Evolutionary conservation across 2,888 invertebrate species (phyloP), one percentile per base, ranked within the genome.

Genomic region (Melanostoma scalare): DNA sequence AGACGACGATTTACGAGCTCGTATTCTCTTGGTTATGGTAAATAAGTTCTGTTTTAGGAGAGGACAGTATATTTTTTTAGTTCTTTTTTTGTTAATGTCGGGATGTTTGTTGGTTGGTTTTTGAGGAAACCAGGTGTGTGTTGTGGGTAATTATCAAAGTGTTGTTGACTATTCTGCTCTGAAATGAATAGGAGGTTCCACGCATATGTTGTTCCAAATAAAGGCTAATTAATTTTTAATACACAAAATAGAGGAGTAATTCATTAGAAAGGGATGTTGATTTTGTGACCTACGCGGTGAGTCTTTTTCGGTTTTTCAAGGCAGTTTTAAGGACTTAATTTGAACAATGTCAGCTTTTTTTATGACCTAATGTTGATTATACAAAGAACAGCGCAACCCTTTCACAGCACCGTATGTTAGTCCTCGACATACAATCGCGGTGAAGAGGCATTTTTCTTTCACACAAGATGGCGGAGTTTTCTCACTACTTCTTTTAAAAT

Each of bases 1-100:
- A 36, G 73, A 73, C 48, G 82, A 74, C 82, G 82, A 82, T 82
- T 82, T 82, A 82, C 82, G 82, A 82, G 61, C 56, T 68, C 60
- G 53, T 71, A 55, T 44, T 77, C 63, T 56, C 36, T 63, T 63
- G 63, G 81, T 77, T 56, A 63, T 50, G 72, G 38, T 65, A 60
- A 67, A 65, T 52, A 60, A 40, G 69, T 74, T 74, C 33, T n/a
- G 60, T 55, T 56, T 58, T 68, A 0, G 42, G 3, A 20, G 20
- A 20, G 20, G 10, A 67, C n/a, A 10, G 10, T 6, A 5, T 40
- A 5, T 40, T n/a, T 30, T 38, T 50, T 63, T 58, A 35, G 52
- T 61, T 40, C 8, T 33, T 50, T 31, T 40, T 30, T 35, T 58
- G 58, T 75, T 20, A 44, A 35, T 31, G 30, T 36, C 55, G 44